Base-by-base conservation (phyloP, 2,113 vertebrate genomes). In the Spilogale gracilis region DNA sequence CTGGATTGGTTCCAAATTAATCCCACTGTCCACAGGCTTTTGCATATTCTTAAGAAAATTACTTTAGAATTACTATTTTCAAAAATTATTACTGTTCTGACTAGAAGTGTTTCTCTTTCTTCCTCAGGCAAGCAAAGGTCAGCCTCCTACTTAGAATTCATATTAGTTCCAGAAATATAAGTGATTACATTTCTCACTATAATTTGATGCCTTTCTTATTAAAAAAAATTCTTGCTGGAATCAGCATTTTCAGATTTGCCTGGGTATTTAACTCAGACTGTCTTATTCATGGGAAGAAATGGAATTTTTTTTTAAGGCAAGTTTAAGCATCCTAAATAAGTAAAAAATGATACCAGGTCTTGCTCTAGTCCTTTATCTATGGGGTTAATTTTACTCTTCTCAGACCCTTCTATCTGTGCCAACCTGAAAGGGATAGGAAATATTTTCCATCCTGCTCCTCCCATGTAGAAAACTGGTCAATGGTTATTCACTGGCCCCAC, bases 121-220 rank as follows among this genome's bases (percentile, higher is more conserved):
- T 95, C 86, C 89, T 89, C 58, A 61, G 91, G 65, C 85, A 98
- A 85, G 27, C 23, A 12, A 91, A 98, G 86, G 71, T 76, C 56
- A 17, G 13, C n/a, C 61, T 94, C 80, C 95, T 76, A 81, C 69
- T 96, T 86, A 78, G 93, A 98, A 83, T 67, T 86, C 60, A 81
- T 21, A 43, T 56, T 86, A 71, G 65, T 67, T 95, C 45, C 16
- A 90, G 82, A 94, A 87, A 69, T 8, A 50, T 48, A 95, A 91
- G 80, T 89, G 87, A 98, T 96, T 95, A 95, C 1, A 6, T 82
- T 80, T 94, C 80, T 63, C 96, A 87, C 80, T 88, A 23, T 89
- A 96, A 98, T 96, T 90, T 96, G 58, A 94, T 20, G n/a, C 25
- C 48, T 96, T 97, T 94, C n/a, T 96, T 69, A 97, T 84, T 69